Evolutionary conservation across 2,888 invertebrate species (phyloP), one percentile per base, ranked within the genome.

Genomic region (Cylindroiulus punctatus): DNA sequence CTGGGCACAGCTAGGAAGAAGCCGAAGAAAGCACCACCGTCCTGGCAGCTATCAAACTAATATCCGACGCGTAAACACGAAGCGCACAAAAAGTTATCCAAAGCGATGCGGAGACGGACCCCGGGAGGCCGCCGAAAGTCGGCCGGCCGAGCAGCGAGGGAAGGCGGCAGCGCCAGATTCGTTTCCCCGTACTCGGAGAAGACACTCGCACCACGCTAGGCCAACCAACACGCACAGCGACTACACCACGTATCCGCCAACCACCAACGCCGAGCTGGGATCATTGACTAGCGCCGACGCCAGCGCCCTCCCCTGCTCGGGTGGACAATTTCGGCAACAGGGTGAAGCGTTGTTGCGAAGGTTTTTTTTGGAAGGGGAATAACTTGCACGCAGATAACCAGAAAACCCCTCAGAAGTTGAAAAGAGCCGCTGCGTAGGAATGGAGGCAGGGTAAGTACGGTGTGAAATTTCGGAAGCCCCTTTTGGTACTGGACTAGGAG

Each of bases 31-130:
- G 2, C 76, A 76, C 30, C 76, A 76, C 0, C 76, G 76, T 10
- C 22, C 22, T 26, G n/a, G 22, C 10, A 65, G 65, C 22, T 65
- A 10, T 22, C 22, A 76, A 76, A 76, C 26, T 76, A 76, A 22
- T 76, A 76, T 76, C 76, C 76, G 10, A 30, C 10, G 76, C 26
- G 76, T 3, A 65, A 65, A 22, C 57, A 22, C 57, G 57, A 22
- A 65, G 22, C 57, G 26, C 44, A 44, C 44, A 44, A 30, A 76
- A 76, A 76, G 76, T 76, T 76, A 76, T 76, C 76, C 76, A 76
- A 76, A 76, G 26, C 26, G 5, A 22, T 2, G 7, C 26, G 30
- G 26, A 12, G 76, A 12, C 30, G 76, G 76, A 65, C 7, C 30
- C 76, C 76, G 26, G 76, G 14, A 76, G 14, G 14, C 1, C 14